Evolutionary conservation across 2,797 vertebrate genomes (phyloP).

Genomic region (Pyrocephalus nanus): DNA sequence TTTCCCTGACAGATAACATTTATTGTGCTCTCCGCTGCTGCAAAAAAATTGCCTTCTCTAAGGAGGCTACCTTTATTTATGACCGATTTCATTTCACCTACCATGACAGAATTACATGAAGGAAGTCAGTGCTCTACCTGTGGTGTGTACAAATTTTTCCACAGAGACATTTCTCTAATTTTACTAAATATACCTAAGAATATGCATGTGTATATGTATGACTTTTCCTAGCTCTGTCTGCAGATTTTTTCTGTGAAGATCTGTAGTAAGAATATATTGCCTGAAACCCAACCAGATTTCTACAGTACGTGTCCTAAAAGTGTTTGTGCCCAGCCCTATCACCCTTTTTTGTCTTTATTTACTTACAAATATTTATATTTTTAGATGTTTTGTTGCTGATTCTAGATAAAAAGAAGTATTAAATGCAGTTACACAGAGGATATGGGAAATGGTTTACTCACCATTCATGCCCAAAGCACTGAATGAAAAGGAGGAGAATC

Average conservation of each 20-base stretch:
- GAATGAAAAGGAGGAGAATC: not conserved
- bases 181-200: not conserved
- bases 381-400: not conserved
- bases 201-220: not conserved
- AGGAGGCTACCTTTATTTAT: conserved; percentile 8
- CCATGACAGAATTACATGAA: not conserved
- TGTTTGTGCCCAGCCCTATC: not conserved
- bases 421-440: not conserved
- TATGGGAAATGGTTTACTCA: not conserved
- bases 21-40: conserved; percentile 66
- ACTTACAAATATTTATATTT: not conserved
- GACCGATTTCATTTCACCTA: conserved; percentile 1
- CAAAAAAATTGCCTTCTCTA: conserved; percentile 17
- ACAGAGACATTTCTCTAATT: not conserved
- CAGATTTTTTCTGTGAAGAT: not conserved
- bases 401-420: not conserved
- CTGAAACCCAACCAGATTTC: not conserved
- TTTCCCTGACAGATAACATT: conserved; percentile 72
- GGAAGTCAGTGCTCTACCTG: not conserved
- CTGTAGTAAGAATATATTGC: not conserved
- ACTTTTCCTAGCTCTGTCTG: not conserved
- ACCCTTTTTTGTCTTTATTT: not conserved
- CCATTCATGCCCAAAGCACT: not conserved
- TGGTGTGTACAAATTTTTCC: not conserved
- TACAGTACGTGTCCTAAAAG: not conserved